Evolutionary conservation across 2,888 invertebrate genomes (phyloP).

Genomic region (Ptychoptera contaminata): DNA sequence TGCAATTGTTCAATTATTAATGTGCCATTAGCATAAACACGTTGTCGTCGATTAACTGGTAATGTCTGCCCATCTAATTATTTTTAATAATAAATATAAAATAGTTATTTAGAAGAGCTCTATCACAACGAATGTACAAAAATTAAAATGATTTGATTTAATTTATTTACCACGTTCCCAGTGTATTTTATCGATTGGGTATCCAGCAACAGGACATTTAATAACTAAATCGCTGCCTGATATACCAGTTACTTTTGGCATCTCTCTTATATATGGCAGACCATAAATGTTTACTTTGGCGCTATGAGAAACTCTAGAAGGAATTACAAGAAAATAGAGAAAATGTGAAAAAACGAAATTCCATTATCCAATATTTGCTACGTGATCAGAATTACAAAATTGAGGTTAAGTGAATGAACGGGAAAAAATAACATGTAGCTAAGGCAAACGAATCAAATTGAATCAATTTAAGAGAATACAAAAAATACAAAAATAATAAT

Average conservation of each 20-base stretch:
- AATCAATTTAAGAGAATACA: too few species aligned
- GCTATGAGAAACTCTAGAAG: conserved; percentile 48
- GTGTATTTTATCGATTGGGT: conserved; percentile 69
- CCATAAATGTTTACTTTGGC: conserved; percentile 82
- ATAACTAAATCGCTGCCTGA: conserved; percentile 70
- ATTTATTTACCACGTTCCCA: conserved; percentile 70
- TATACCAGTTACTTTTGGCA: conserved; percentile 77
- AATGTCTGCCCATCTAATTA: conserved; percentile 62
- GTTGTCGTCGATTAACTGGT: conserved; percentile 73
- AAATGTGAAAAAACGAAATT: neutral
- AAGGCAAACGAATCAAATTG: too few species aligned
- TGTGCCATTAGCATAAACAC: conserved; percentile 74
- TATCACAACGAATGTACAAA: neutral
- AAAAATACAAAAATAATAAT: too few species aligned
- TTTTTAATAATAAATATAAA: conserved; percentile 8
- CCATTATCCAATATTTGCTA: too few species aligned
- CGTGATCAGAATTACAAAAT: too few species aligned
- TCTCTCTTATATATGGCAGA: conserved; percentile 68
- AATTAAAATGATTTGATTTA: neutral
- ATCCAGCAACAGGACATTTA: conserved; percentile 81
- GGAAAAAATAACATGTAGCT: too few species aligned
- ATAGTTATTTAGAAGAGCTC: neutral
- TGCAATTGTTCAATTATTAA: conserved; percentile 75
- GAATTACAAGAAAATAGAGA: conserved; percentile 7
- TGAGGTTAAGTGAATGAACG: too few species aligned